Base-by-base conservation (phyloP, 2,888 invertebrate species). In the Hemistola chrysoprasaria region DNA sequence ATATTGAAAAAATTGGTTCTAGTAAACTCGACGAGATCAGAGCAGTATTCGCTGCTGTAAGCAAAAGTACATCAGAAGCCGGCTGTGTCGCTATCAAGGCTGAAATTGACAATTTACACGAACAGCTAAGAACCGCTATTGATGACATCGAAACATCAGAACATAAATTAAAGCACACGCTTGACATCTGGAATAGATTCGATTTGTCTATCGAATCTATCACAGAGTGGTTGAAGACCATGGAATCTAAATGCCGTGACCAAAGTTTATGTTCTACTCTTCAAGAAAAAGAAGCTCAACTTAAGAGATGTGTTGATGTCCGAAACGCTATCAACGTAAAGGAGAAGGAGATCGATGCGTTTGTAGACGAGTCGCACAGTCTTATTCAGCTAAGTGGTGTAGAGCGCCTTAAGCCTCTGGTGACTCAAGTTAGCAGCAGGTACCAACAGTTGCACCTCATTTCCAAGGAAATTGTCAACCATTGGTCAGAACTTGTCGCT, bases 351-450 rank as follows among this genome's bases (percentile, higher is more conserved):
- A 93, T 98, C 25, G 98, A 98, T 73, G 91, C 92, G 6, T 97
- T 98, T 67, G 93, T 96, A 10, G 98, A 98, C 74, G 93, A 93
- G 62, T 95, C 96, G n/a, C 97, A 98, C 69, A 92, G 93, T 6
- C 85, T 98, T 36, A 90, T 97, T 0, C 95, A 96, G 69, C 89
- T 93, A 16, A 96, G 96, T 62, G 95, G 95, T 0, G 95, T 95
- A 0, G 96, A 97, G 58, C 92, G 95, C 36, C 91, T 98, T 8
- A 96, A 96, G 65, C 95, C 95, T 3, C 86, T 97, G 35, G 94
- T 97, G 9, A 94, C 96, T 0, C 97, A 98, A 87, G 93, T 97
- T n/a, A 95, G 95, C 55, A 95, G 94, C 65, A 92, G 96, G 31
- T 97, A 96, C 67, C 95, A 97, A 72, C 91, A 94, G 39, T 81